Base-by-base conservation (phyloP, 2,113 vertebrate genomes). In the Ibidorhyncha struthersii region DNA sequence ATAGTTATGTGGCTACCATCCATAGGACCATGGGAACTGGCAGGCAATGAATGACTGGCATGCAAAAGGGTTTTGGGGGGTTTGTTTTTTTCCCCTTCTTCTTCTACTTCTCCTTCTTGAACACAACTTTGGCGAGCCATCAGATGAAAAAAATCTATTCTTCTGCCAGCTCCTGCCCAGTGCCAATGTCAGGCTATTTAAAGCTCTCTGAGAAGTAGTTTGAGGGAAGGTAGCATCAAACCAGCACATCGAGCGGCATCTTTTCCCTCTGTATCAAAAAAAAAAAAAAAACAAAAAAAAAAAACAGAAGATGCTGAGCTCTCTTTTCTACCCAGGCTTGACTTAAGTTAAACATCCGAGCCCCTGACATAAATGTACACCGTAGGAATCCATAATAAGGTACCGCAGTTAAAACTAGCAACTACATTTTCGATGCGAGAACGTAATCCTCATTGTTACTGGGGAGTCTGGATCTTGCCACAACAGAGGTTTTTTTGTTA, bases 131-230 rank as follows among this genome's bases (percentile, higher is more conserved):
- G 94, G 95, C 81, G 10, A 96, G 89, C 78, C 95, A 94, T 97
- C 96, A 95, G 84, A 96, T 93, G 77, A 93, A 95, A 95, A 82
- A 94, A 95, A 79, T 10, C 78, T 34, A 66, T 85, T 97, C 58
- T 89, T 89, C 66, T 89, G 89, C 95, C 96, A 97, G 89, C 89
- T 94, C 78, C 93, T 95, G 89, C 84, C 95, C 58, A 21, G 83
- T 91, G 94, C 91, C 95, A 96, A 89, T 96, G 93, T 97, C 92
- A 45, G 82, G 71, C 79, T 96, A 95, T 96, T 97, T 97, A 96
- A 97, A 95, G 78, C 55, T 70, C 90, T 63, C 83, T 69, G 90
- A 96, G 84, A 94, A 91, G 86, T 30, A 41, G 26, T 61, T 47
- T 70, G 56, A 41, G 58, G 78, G 74, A 93, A 97, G 93, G 83